Conservation (phyloP, 2,113 vertebrate genomes). For the Tragelaphus strepsiceros region DNA sequence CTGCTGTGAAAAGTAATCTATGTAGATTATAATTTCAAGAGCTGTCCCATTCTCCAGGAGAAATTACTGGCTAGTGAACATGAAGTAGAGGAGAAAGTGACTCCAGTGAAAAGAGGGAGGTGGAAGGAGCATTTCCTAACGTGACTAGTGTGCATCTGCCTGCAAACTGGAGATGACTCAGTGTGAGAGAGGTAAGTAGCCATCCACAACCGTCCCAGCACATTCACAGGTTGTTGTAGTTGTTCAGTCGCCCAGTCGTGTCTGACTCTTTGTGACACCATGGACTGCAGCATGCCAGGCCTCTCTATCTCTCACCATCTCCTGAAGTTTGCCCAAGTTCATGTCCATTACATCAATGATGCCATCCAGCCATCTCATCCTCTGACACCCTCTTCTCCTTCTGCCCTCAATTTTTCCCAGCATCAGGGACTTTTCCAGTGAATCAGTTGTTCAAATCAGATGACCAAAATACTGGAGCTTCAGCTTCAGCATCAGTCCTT, state of each 20-base stretch:
- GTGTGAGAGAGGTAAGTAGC: no score
- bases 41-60: not conserved
- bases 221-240: not conserved
- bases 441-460: not conserved
- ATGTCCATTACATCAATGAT: not conserved
- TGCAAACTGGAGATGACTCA: not conserved
- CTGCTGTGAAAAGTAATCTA: not conserved
- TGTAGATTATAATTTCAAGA: not conserved
- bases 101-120: not conserved
- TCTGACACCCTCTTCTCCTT: not conserved
- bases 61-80: not conserved
- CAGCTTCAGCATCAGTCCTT: not conserved
- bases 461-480: not conserved
- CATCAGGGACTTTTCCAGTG: not conserved
- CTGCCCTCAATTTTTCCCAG: not conserved
- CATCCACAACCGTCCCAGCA: not conserved
- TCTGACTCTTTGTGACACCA: not conserved
- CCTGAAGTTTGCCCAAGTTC: not conserved
- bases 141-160: fast-evolving
- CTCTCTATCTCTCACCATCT: not conserved
- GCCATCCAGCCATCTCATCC: not conserved
- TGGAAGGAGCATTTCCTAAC: not conserved
- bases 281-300: not conserved
- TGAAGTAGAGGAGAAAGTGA: not conserved
- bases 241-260: fast-evolving